A percentile compares a stretch with the other conserved stretches of the same genome.
Evolutionary conservation across 2,797 vertebrate species (phyloP).

Genomic region (Hemibagrus guttatus): DNA sequence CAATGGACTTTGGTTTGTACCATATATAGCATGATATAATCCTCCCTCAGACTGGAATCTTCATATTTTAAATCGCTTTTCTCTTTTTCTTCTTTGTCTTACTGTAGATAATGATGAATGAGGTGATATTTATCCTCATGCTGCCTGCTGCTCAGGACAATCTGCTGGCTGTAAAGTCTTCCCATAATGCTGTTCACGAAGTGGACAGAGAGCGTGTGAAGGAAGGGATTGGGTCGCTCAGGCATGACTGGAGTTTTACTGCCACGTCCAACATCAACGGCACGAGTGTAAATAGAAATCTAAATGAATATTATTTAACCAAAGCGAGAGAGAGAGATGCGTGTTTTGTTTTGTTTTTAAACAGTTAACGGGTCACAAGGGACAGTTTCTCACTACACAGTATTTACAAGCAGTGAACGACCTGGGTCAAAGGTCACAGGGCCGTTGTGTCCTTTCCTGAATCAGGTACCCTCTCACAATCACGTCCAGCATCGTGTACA

Average conservation of each 20-base stretch:
- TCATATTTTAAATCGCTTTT: slow-evolving; percentile 10
- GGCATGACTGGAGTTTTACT: slow-evolving; percentile 59
- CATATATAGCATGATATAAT: not conserved
- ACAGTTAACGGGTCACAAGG: slow-evolving; percentile 33
- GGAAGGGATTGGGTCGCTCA: slow-evolving; percentile 50
- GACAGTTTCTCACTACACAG: slow-evolving; percentile 30
- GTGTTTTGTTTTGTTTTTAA: not conserved
- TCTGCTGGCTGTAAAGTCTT: slow-evolving; percentile 72
- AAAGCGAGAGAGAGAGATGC: slow-evolving; percentile 59
- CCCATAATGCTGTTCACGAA: slow-evolving; percentile 60
- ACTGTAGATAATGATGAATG: slow-evolving; percentile 89
- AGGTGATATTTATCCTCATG: slow-evolving; percentile 59
- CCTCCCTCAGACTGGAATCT: not conserved
- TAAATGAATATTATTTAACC: slow-evolving; percentile 66
- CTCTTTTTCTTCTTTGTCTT: slow-evolving; percentile 16
- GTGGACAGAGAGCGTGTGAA: slow-evolving; percentile 34
- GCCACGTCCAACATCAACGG: slow-evolving; percentile 38
- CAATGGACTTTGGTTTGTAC: no score
- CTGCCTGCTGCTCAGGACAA: slow-evolving; percentile 66
- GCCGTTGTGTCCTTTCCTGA: slow-evolving; percentile 50
- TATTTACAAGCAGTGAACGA: slow-evolving; percentile 47
- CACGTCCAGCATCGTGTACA: slow-evolving; percentile 40
- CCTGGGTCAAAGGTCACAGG: slow-evolving; percentile 32
- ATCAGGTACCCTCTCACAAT: slow-evolving; percentile 66
- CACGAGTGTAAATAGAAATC: slow-evolving; percentile 58